Evolutionary conservation across 2,888 invertebrate species (phyloP).

Genomic region (Xestia c-nigrum): DNA sequence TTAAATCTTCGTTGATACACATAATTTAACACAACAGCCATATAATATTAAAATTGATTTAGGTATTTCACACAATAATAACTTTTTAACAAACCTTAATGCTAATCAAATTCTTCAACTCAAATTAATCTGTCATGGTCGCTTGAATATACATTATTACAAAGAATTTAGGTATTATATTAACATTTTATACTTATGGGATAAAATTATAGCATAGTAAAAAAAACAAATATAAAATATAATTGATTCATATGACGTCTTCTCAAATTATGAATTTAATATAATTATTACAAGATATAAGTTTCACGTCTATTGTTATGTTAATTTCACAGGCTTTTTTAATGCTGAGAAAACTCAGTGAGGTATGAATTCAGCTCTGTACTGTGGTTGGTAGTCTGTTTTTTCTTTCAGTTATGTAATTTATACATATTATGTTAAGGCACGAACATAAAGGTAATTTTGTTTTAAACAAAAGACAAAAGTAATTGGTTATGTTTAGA

Average conservation of each 20-base stretch:
- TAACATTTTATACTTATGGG: constrained; percentile 51
- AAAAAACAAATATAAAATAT: constrained; percentile 38
- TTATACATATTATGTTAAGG: constrained; percentile 1
- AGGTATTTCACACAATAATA: constrained; percentile 6
- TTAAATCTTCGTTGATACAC: constrained; percentile 7
- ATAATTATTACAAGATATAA: constrained; percentile 47
- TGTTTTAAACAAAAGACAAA: neutral
- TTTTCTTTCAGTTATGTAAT: constrained; percentile 32
- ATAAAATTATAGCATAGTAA: constrained; percentile 47
- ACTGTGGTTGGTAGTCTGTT: constrained; percentile 13
- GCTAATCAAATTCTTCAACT: constrained; percentile 24
- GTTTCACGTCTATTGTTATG: constrained; percentile 60
- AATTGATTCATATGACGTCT: constrained; percentile 53
- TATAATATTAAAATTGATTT: neutral
- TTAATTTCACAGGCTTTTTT: constrained; percentile 53
- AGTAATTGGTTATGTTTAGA: neutral
- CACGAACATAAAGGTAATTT: neutral
- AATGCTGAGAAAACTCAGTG: constrained; percentile 57
- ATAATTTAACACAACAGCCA: constrained; percentile 2
- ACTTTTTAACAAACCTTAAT: constrained; percentile 12
- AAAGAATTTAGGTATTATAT: neutral
- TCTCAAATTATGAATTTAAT: constrained; percentile 39
- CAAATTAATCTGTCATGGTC: constrained; percentile 53
- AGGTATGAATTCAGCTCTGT: constrained; percentile 37
- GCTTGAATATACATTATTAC: constrained; percentile 39